phyloP scores from a whole-genome alignment of 2,888 invertebrate species.

The Urechis unicinctus region DNA sequence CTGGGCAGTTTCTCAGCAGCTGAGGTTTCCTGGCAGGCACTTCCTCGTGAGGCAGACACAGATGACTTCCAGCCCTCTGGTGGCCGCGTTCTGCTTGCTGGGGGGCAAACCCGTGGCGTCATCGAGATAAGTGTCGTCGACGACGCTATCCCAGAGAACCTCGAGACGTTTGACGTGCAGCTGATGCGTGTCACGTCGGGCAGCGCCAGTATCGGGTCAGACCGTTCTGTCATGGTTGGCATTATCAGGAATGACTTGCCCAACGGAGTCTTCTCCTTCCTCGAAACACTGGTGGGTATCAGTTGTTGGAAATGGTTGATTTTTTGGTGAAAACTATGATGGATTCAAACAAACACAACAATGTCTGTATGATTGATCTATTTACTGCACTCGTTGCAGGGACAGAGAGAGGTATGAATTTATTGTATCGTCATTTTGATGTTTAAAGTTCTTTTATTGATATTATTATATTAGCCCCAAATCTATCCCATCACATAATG shows the following conservation, averaged over 20 bases:
- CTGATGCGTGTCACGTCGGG: constrained; percentile 33
- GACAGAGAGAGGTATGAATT: too few species aligned
- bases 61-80: constrained; percentile 35
- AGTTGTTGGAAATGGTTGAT: too few species aligned
- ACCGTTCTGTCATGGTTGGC: constrained; percentile 30
- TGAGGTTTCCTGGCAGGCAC: constrained; percentile 39
- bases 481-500: too few species aligned
- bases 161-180: constrained; percentile 45
- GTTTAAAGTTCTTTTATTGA: too few species aligned
- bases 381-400: not conserved
- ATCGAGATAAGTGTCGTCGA: constrained; percentile 39
- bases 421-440: too few species aligned
- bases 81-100: constrained; percentile 29
- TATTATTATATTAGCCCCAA: too few species aligned
- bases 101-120: constrained; percentile 27
- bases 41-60: constrained; percentile 33
- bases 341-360: too few species aligned
- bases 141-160: constrained; percentile 34
- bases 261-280: constrained; percentile 43
- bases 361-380: too few species aligned
- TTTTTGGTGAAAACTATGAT: too few species aligned
- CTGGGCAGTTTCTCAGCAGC: constrained; percentile 35
- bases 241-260: constrained; percentile 47
- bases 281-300: constrained; percentile 28
- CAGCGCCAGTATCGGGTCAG: constrained; percentile 32